These are phyloP conservation scores for Drosophila malerkotliana DNA, from an alignment of 1,140 invertebrate species.

Conservation along the genomic window DNA sequence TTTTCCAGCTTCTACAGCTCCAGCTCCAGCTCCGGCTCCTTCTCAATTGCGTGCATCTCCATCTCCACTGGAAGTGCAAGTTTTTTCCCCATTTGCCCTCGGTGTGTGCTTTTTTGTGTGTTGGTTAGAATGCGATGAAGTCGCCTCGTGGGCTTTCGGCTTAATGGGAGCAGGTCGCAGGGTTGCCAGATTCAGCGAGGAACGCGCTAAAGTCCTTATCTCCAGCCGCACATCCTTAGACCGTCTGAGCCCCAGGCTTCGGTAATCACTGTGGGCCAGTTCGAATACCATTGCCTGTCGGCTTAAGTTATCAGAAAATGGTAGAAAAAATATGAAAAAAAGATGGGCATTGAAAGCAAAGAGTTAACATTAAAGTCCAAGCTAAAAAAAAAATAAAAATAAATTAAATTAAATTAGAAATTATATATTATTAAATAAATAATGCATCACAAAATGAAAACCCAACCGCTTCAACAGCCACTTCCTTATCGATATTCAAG, in stretches of 20 bases:
- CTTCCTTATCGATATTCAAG: not conserved
- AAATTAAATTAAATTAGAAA: not conserved
- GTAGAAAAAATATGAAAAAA: not conserved
- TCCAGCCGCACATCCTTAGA: constrained; percentile 21
- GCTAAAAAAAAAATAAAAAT: too few relatives aligned
- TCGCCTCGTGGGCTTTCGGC: constrained; percentile 19
- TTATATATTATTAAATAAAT: not conserved
- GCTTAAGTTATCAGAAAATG: constrained; percentile 33
- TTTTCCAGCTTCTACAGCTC: constrained; percentile 26
- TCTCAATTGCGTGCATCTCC: constrained; percentile 52
- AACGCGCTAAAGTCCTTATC: constrained; percentile 27
- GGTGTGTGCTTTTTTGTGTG: constrained; percentile 4
- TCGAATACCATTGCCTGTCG: constrained; percentile 38
- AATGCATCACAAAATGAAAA: not conserved
- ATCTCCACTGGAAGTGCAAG: constrained; percentile 67
- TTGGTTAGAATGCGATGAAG: constrained; percentile 52
- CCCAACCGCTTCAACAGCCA: not conserved
- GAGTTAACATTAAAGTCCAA: not conserved
- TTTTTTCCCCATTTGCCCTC: constrained; percentile 41
- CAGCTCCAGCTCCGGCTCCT: constrained; percentile 11
- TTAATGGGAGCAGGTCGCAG: constrained; percentile 48
- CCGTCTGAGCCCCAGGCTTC: not conserved
- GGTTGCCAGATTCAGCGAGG: constrained; percentile 39
- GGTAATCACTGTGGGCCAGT: not conserved
- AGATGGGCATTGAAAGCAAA: not conserved